Conservation (phyloP, 2,797 vertebrate species). For the Lepus townsendii region DNA sequence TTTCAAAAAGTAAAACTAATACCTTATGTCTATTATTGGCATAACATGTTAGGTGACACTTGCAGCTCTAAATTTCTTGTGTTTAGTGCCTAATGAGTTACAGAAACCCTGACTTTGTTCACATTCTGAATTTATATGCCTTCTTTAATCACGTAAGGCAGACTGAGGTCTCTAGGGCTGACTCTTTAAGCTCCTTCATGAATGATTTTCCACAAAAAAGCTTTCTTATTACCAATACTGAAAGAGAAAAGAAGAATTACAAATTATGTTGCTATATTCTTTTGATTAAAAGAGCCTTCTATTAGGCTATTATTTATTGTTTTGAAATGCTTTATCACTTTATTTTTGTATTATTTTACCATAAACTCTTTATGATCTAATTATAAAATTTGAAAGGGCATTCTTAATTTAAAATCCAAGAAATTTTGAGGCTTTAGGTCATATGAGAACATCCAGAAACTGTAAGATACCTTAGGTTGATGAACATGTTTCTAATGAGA, state of each 20-base stretch:
- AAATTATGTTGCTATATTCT: slow-evolving; percentile 23
- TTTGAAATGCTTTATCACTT: slow-evolving; percentile 14
- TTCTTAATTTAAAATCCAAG: not conserved
- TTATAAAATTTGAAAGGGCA: not conserved
- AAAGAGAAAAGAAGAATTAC: not conserved
- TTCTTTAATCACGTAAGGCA: not conserved
- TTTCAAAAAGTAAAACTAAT: not conserved
- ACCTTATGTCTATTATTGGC: not conserved
- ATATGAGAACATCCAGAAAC: not conserved
- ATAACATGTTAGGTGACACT: not conserved
- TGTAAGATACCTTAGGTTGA: not conserved
- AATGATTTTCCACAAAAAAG: not conserved
- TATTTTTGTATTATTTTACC: slow-evolving; percentile 22
- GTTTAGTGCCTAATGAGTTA: not conserved
- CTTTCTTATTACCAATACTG: not conserved
- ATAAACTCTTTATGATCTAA: slow-evolving; percentile 10
- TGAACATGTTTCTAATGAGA: slow-evolving; percentile 14
- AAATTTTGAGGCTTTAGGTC: not conserved
- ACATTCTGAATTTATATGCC: not conserved
- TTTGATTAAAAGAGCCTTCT: not conserved
- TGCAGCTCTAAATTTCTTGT: not conserved
- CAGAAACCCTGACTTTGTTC: not conserved
- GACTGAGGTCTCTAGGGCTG: not conserved
- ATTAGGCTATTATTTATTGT: not conserved
- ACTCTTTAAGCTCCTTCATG: not conserved